Conservation (phyloP, 2,113 vertebrate genomes). For the Xiphophorus hellerii region DNA sequence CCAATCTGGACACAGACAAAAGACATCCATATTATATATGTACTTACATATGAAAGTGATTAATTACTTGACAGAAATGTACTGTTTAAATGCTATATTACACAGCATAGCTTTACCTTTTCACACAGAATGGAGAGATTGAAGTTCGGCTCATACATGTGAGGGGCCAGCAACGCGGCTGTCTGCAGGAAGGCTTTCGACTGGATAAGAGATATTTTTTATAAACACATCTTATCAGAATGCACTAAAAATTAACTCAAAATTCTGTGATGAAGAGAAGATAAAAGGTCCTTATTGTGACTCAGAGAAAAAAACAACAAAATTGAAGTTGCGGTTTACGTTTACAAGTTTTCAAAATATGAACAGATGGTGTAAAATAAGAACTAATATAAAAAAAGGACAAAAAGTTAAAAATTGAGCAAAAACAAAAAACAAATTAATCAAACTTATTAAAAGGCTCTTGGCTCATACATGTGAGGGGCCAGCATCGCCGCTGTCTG, state of each 20-base stretch:
- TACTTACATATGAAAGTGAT: neutral
- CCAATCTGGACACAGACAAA: constrained; percentile 83
- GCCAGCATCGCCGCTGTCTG: too few relatives aligned
- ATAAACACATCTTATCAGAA: neutral
- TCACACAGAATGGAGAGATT: constrained; percentile 92
- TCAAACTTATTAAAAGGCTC: neutral
- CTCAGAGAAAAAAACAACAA: too few relatives aligned
- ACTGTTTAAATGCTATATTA: neutral
- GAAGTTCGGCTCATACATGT: constrained; percentile 96
- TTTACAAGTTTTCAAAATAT: too few relatives aligned
- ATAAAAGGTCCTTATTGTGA: too few relatives aligned
- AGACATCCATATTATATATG: neutral
- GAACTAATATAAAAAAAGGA: too few relatives aligned
- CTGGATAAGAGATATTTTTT: constrained; percentile 65
- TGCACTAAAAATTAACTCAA: neutral
- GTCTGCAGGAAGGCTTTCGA: constrained; percentile 94
- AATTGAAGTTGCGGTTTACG: too few relatives aligned
- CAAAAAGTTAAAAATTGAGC: too few relatives aligned
- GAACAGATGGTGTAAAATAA: too few relatives aligned
- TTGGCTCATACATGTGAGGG: neutral
- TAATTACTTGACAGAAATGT: neutral
- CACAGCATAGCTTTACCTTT: constrained; percentile 82
- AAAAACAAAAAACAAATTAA: too few relatives aligned
- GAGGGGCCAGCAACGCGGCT: constrained; percentile 88
- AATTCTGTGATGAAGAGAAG: constrained; percentile 1